phyloP scores from a whole-genome alignment of 2,113 vertebrate genomes.

The Numenius arquata region DNA sequence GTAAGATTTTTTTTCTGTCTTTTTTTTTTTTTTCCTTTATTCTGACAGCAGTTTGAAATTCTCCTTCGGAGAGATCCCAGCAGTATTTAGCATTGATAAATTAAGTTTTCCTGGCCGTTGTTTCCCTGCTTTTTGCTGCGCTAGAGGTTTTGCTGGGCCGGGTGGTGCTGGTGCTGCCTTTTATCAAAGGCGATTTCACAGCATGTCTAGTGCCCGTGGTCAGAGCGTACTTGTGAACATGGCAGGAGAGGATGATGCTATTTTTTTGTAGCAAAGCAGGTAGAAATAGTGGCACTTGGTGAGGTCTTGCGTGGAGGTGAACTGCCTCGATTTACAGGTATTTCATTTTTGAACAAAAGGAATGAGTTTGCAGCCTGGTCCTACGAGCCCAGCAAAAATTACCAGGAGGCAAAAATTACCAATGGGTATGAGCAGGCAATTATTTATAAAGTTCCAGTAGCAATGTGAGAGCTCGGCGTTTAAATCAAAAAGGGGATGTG shows the following conservation, averaged over 20 bases:
- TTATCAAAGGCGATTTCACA: background rate
- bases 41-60: background rate
- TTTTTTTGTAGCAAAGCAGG: background rate
- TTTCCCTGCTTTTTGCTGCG: background rate
- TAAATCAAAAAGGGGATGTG: background rate
- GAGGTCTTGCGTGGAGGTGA: background rate
- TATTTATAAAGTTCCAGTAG: background rate
- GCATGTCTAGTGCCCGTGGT: background rate
- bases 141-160: background rate
- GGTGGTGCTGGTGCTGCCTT: background rate
- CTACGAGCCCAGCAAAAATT: background rate
- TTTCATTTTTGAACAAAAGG: background rate
- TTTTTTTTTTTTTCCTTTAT: background rate
- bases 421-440: background rate
- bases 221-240: accelerated
- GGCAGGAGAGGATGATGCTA: background rate
- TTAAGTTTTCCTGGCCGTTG: background rate
- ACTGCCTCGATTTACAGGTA: background rate
- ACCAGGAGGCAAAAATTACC: background rate
- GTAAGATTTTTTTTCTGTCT: background rate
- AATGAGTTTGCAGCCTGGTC: background rate
- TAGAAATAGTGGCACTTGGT: background rate
- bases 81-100: background rate
- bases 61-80: background rate
- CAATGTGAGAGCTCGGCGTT: background rate